Percentiles rank a stretch among this genome's conserved stretches.
Evolutionary conservation across 2,888 invertebrate species (phyloP).

Genomic region (Andrena dorsata): DNA sequence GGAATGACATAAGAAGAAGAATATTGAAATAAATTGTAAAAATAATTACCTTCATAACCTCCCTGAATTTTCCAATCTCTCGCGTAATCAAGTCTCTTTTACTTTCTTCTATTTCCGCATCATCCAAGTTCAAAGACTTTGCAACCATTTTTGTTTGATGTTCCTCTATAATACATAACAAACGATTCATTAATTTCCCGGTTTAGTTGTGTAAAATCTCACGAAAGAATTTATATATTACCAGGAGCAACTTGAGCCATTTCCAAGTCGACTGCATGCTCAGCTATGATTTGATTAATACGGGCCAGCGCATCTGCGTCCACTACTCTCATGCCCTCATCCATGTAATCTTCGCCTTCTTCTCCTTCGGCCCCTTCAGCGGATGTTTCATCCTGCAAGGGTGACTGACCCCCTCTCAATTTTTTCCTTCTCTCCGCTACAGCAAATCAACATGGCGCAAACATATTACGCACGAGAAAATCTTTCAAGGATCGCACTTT

Average conservation of each 20-base stretch:
- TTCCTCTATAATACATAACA: constrained; percentile 86
- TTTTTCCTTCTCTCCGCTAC: constrained; percentile 88
- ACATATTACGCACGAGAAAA: background rate
- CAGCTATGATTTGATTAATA: constrained; percentile 92
- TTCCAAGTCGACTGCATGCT: constrained; percentile 87
- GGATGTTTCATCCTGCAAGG: constrained; percentile 87
- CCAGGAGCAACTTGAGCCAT: constrained; percentile 81
- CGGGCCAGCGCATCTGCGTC: constrained; percentile 92
- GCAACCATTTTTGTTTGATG: constrained; percentile 84
- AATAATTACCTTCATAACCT: constrained; percentile 96
- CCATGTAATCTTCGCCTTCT: constrained; percentile 89
- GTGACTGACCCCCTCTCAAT: constrained; percentile 86
- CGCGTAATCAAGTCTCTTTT: constrained; percentile 97
- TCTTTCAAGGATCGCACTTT: constrained; percentile 47
- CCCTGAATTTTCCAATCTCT: constrained; percentile 98
- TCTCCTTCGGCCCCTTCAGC: constrained; percentile 86
- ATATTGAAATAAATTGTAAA: constrained; percentile 42
- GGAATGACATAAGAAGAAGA: constrained; percentile 50
- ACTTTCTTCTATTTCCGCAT: constrained; percentile 97
- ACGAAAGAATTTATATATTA: constrained; percentile 49
- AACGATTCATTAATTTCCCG: constrained; percentile 6
- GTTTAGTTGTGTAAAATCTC: background rate
- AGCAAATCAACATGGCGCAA: background rate
- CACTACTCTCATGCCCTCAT: constrained; percentile 90
- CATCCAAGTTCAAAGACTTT: constrained; percentile 87